phyloP scores from a whole-genome alignment of 2,113 vertebrate species.

The Desmodus rotundus region DNA sequence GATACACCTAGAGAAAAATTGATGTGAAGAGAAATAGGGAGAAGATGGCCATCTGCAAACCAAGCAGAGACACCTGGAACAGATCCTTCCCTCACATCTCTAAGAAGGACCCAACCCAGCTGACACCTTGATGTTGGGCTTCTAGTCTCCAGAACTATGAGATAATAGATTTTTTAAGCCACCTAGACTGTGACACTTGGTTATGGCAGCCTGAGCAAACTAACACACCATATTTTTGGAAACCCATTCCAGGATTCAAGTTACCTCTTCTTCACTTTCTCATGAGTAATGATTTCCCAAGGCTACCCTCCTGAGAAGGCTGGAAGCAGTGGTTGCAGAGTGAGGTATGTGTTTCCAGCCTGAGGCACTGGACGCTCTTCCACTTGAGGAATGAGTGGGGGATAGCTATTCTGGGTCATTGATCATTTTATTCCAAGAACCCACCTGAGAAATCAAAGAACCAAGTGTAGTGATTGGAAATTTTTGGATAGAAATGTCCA shows the following conservation, averaged over 20 bases:
- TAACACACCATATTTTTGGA: background rate
- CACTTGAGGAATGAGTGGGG: background rate
- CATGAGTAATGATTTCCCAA: background rate
- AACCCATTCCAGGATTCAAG: background rate
- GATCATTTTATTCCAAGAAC: background rate
- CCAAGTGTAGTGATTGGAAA: background rate
- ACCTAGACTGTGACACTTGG: background rate
- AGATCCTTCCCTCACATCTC: background rate
- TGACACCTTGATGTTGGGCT: background rate
- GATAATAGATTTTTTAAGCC: background rate
- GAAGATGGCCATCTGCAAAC: background rate
- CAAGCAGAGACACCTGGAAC: background rate
- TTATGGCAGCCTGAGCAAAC: background rate
- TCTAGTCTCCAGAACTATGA: background rate
- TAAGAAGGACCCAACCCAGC: background rate
- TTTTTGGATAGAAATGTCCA: background rate
- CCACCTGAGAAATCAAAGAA: background rate
- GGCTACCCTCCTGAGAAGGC: background rate
- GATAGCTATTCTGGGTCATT: background rate
- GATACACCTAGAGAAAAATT: background rate
- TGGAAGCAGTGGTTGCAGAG: background rate
- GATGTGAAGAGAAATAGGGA: background rate
- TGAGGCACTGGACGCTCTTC: background rate
- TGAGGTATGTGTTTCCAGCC: background rate
- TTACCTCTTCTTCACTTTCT: background rate